A percentile compares a stretch with the other conserved stretches of the same genome.
These are phyloP conservation scores for Chaetodon trifasciatus DNA, from an alignment of 2,797 vertebrate species.

Conservation along the genomic window DNA sequence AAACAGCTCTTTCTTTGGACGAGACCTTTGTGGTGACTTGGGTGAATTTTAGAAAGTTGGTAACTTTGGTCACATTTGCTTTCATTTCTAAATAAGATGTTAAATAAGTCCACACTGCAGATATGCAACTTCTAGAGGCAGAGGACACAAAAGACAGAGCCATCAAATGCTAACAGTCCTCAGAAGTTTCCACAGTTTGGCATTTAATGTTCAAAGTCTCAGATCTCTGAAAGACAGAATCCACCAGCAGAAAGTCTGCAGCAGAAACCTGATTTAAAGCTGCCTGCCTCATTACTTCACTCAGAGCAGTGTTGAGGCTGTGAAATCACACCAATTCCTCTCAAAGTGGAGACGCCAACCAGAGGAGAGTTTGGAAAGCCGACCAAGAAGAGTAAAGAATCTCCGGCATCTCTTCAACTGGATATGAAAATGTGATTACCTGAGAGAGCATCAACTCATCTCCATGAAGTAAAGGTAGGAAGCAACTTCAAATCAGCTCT, in stretches of 20 bases:
- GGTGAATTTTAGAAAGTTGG: background rate
- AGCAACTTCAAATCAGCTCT: background rate
- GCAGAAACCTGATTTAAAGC: slow-evolving; percentile 18
- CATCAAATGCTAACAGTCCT: background rate
- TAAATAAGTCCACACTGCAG: background rate
- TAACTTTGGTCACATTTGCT: too few relatives aligned
- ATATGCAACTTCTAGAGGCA: background rate
- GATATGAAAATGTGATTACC: slow-evolving; percentile 22
- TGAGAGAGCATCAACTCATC: background rate
- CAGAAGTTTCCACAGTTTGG: background rate
- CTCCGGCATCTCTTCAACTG: background rate
- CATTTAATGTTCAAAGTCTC: background rate
- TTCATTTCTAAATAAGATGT: background rate
- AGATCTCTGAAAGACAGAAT: background rate
- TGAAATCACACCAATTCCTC: slow-evolving; percentile 20
- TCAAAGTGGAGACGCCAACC: slow-evolving; percentile 13
- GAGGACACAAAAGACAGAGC: too few relatives aligned
- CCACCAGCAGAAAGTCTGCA: background rate
- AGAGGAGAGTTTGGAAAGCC: slow-evolving; percentile 4
- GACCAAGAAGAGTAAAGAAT: slow-evolving; percentile 7
- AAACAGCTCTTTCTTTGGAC: background rate
- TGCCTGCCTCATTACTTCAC: slow-evolving; percentile 37
- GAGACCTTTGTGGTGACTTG: background rate
- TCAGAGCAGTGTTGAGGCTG: slow-evolving; percentile 20
- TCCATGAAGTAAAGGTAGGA: background rate